phyloP scores from a whole-genome alignment of 2,888 invertebrate species.

The Camponotus fellah region DNA sequence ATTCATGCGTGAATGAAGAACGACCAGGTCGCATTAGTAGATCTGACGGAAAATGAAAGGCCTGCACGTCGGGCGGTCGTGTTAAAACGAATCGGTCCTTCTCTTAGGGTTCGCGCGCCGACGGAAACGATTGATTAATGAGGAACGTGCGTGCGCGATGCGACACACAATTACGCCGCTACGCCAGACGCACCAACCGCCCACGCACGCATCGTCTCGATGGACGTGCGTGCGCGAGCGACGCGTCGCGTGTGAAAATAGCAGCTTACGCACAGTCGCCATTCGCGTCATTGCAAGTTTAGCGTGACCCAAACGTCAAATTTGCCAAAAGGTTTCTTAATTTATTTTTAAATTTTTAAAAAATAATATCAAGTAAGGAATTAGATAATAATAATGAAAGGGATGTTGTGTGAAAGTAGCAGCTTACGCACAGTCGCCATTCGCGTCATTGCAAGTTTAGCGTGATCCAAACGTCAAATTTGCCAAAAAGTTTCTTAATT shows the following conservation, averaged over 20 bases:
- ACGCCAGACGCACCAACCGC: constrained; percentile 60
- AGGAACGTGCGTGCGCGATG: constrained; percentile 66
- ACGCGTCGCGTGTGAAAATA: constrained; percentile 59
- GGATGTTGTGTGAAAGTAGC: constrained; percentile 65
- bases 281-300: constrained; percentile 25
- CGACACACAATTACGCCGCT: constrained; percentile 66
- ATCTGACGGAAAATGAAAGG: constrained; percentile 39
- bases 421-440: background rate
- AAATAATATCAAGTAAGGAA: background rate
- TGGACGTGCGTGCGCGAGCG: constrained; percentile 46
- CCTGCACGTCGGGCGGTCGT: constrained; percentile 11
- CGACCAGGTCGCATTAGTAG: background rate
- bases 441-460: constrained; percentile 28
- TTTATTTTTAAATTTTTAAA: background rate
- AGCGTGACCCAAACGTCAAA: constrained; percentile 2
- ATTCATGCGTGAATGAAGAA: constrained; percentile 20
- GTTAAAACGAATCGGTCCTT: constrained; percentile 57
- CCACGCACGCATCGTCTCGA: constrained; percentile 66
- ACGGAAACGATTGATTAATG: constrained; percentile 72
- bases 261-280: constrained; percentile 8
- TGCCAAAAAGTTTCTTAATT: background rate
- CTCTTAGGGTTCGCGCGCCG: constrained; percentile 55
- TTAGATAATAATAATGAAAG: too few species aligned
- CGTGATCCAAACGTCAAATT: background rate
- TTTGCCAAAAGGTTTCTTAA: background rate